Percentiles rank a stretch among this genome's conserved stretches.
phyloP scores from a whole-genome alignment of 2,888 invertebrate species.

The Polydrusus tereticollis region DNA sequence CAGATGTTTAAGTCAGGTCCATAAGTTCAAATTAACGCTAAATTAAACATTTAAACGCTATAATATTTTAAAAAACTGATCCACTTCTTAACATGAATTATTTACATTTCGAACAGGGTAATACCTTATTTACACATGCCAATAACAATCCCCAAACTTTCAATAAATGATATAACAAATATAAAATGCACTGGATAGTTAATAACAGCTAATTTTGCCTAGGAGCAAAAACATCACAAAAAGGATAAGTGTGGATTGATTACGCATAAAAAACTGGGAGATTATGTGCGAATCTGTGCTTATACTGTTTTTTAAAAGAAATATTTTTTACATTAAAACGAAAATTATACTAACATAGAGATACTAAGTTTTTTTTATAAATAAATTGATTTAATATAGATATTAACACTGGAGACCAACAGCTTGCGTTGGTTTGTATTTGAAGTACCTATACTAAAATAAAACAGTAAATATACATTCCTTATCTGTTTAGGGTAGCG shows the following conservation, averaged over 20 bases:
- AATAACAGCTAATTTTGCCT: neutral
- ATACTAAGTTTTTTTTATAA: neutral
- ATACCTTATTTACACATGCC: conserved; percentile 34
- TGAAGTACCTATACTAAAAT: neutral
- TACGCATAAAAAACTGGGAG: conserved; percentile 10
- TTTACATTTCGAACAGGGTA: conserved; percentile 33
- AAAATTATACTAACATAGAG: neutral
- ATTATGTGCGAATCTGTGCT: conserved; percentile 10
- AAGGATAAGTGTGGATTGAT: neutral
- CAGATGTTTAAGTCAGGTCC: too few relatives aligned
- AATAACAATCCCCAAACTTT: conserved; percentile 31
- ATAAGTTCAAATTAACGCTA: neutral
- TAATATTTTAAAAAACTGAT: neutral
- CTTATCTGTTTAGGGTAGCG: neutral
- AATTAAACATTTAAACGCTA: neutral
- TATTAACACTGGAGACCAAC: too few relatives aligned
- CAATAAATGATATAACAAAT: conserved; percentile 35
- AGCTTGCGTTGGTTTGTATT: neutral
- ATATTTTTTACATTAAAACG: neutral
- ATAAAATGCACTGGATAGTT: conserved; percentile 26
- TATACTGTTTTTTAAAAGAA: neutral
- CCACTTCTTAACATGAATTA: conserved; percentile 1
- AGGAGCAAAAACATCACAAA: neutral
- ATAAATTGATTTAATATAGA: too few relatives aligned
- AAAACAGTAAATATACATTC: neutral